Conservation (phyloP, 2,888 invertebrate genomes). For the Charanyca ferruginea region DNA sequence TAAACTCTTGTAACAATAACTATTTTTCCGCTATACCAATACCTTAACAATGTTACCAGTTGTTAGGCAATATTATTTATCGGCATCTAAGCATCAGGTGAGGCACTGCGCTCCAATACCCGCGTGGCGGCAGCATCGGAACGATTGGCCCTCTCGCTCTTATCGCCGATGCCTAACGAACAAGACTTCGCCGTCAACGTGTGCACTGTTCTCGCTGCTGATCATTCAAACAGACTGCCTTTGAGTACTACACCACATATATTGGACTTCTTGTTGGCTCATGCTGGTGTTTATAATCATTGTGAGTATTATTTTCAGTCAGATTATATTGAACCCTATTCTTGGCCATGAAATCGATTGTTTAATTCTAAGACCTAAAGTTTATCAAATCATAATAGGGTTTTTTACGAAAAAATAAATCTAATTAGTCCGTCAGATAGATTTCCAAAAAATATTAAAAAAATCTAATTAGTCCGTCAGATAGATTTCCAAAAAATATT, state of each 20-base stretch:
- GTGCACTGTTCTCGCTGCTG: constrained; percentile 98
- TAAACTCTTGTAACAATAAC: too few relatives aligned
- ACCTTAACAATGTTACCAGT: constrained; percentile 12
- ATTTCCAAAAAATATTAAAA: too few relatives aligned
- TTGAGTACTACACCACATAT: constrained; percentile 96
- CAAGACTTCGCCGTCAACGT: constrained; percentile 99
- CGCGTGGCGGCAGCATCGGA: constrained; percentile 91
- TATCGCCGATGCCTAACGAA: constrained; percentile 99
- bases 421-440: too few relatives aligned
- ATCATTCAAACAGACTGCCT: constrained; percentile 96
- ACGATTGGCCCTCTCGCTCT: constrained; percentile 96
- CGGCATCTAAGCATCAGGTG: constrained; percentile 81
- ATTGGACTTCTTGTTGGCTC: constrained; percentile 97
- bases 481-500: too few relatives aligned
- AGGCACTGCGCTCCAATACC: constrained; percentile 76
- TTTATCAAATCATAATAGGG: too few relatives aligned
- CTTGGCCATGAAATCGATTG: background rate
- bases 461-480: too few relatives aligned
- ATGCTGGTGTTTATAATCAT: constrained; percentile 98
- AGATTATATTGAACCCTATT: background rate
- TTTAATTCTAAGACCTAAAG: too few relatives aligned
- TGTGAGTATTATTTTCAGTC: constrained; percentile 89
- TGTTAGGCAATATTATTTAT: constrained; percentile 63
- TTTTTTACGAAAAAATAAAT: too few relatives aligned
- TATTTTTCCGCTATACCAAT: too few relatives aligned